Evolutionary conservation across 2,888 invertebrate species (phyloP), one percentile per base, ranked within the genome.

Genomic region (Idaea straminata): DNA sequence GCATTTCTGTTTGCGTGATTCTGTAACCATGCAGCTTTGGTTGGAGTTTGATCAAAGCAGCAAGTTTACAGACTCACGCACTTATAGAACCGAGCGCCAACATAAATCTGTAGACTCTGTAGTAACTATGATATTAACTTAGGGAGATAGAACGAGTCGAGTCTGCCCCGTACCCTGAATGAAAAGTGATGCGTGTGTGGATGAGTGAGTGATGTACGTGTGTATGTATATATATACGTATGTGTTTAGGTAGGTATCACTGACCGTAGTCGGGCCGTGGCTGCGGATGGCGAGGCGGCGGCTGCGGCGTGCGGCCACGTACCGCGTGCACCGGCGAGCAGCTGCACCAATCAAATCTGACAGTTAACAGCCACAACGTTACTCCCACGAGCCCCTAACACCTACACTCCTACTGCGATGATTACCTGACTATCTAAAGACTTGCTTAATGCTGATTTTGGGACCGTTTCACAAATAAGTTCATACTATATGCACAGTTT

Each of bases 231-330:
- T 25, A 25, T 25, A 3, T 25, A 25, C 2, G 73, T 61, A 70
- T 69, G 62, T 57, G 59, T 62, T 62, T 64, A 65, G 62, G 72
- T 65, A 69, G 64, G 73, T 57, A 69, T 16, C 69, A 96, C 97
- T 96, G 95, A 97, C 98, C 97, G 94, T 97, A 98, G 89, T 98
- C 97, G 77, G 97, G 97, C 81, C 97, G 95, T 74, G 97, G 96
- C 95, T 97, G 93, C 72, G 91, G 91, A 76, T 91, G 88, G 71
- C 92, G 89, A 79, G 86, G 85, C 85, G 86, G 85, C 79, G 91
- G 91, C 85, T 90, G 92, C 82, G 92, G 90, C 83, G 91, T 89
- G 87, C 93, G 91, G 62, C 96, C 94, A 81, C 95, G 95, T 92
- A 96, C 93, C 94, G 96, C 95, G 91, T 95, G 95, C 85, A 95